A percentile compares a stretch with the other conserved stretches of the same genome.
These are phyloP conservation scores for Parnassius mnemosyne DNA, from an alignment of 2,888 invertebrate genomes.

Conservation along the genomic window DNA sequence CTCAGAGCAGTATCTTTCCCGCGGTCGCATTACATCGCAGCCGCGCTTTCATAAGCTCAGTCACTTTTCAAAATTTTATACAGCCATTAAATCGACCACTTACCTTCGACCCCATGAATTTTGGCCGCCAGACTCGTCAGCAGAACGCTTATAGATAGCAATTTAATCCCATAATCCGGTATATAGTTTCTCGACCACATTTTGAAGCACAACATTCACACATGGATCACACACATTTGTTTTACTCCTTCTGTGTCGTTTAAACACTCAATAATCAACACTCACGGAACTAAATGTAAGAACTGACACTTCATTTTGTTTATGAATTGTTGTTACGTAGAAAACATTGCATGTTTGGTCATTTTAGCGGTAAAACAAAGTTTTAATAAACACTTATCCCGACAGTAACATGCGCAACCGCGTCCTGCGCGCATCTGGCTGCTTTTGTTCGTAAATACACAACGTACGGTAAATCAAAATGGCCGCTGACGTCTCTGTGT, in stretches of 20 bases:
- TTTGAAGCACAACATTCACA: constrained; percentile 82
- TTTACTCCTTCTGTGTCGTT: constrained; percentile 74
- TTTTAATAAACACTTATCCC: constrained; percentile 64
- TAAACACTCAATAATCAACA: constrained; percentile 69
- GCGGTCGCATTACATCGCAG: constrained; percentile 52
- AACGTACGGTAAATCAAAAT: constrained; percentile 79
- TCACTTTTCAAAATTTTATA: constrained; percentile 47
- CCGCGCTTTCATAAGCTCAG: constrained; percentile 76
- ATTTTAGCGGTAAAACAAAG: constrained; percentile 79
- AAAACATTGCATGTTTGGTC: constrained; percentile 61
- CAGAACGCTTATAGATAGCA: constrained; percentile 70
- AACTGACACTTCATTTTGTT: constrained; percentile 80
- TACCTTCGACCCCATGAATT: constrained; percentile 81
- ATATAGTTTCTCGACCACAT: constrained; percentile 85
- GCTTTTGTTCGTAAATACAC: constrained; percentile 80
- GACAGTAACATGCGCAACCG: constrained; percentile 77
- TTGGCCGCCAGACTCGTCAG: constrained; percentile 69
- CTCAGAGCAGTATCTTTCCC: constrained; percentile 45
- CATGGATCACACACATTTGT: constrained; percentile 81
- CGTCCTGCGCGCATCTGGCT: constrained; percentile 79
- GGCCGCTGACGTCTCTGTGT: constrained; percentile 67
- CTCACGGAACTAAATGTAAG: constrained; percentile 79
- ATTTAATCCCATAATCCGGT: constrained; percentile 85
- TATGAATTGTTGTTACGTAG: constrained; percentile 70
- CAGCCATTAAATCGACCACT: constrained; percentile 51